Percentiles rank a stretch among this genome's conserved stretches.
phyloP scores from a whole-genome alignment of 2,888 invertebrate species.

The Ophioninae sp. region DNA sequence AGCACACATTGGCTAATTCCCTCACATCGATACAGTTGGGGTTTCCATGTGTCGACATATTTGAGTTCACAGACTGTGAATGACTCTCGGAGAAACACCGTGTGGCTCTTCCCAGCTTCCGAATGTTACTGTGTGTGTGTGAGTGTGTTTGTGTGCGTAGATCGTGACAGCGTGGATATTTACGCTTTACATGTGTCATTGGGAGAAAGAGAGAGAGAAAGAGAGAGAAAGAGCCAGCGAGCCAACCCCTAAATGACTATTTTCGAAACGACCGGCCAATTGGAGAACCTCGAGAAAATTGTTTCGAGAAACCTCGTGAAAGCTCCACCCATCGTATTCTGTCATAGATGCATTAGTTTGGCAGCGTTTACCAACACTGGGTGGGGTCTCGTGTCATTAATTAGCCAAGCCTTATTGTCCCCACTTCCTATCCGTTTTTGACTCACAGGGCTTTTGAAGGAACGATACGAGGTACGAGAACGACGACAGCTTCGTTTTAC shows the following conservation, averaged over 20 bases:
- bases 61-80: conserved; percentile 52
- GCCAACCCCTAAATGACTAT: conserved; percentile 74
- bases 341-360: conserved; percentile 71
- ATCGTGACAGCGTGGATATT: conserved; percentile 66
- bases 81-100: conserved; percentile 49
- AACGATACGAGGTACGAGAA: neutral
- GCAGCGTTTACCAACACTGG: conserved; percentile 68
- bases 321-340: conserved; percentile 72
- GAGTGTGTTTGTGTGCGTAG: conserved; percentile 41
- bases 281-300: conserved; percentile 68
- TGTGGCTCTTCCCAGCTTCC: conserved; percentile 37
- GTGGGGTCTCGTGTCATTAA: conserved; percentile 75
- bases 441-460: no score
- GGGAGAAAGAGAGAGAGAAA: conserved; percentile 26
- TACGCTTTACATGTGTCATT: conserved; percentile 70
- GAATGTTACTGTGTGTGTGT: conserved; percentile 35
- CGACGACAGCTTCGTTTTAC: conserved; percentile 32
- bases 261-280: conserved; percentile 76
- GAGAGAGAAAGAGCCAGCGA: conserved; percentile 68
- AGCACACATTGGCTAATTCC: conserved; percentile 31
- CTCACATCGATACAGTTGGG: conserved; percentile 6
- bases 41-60: conserved; percentile 3
- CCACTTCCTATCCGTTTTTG: no score
- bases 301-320: conserved; percentile 65
- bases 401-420: conserved; percentile 52